Evolutionary conservation across 2,888 invertebrate species (phyloP), one percentile per base, ranked within the genome.

Genomic region (Himalopsyche japonica): DNA sequence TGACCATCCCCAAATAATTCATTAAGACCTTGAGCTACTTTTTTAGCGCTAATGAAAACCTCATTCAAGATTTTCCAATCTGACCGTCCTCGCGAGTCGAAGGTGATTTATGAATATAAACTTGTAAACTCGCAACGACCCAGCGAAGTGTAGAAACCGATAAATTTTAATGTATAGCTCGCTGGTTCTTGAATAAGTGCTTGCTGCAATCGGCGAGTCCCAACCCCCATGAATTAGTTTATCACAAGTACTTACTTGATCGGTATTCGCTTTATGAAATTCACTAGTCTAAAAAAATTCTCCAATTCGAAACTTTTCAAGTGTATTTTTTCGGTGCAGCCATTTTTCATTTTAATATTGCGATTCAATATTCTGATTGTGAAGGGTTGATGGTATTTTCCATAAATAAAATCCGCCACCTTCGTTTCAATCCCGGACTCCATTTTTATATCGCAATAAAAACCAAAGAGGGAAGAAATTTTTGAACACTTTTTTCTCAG

Each of bases 81-180:
- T 43, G 7, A 15, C 43, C 15, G 43, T 43, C 43, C 43, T 43
- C 43, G 4, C 15, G 15, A 43, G 43, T 82, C 82, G 82, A 79
- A 70, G 57, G 57, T 82, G 82, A 82, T 82, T 82, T 82, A 82
- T 82, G 79, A 78, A 57, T 57, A 47, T 78, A 82, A 82, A 82
- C 37, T 82, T 43, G 77, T 15, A 82, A 82, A 47, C 70, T 34
- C 81, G n/a, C 34, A 43, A 27, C n/a, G 47, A 47, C 10, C 20
- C 79, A 43, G 10, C 37, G 64, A 27, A 79, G 82, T 70, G 78
- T 76, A 27, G 76, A 76, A 82, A 82, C 79, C 82, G 79, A 82
- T 82, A 82, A 82, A 82, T 82, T 82, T 79, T n/a, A 57, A 24
- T 64, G 47, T 43, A 82, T 79, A 82, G 34, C 37, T 27, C 34